phyloP scores from a whole-genome alignment of 2,797 vertebrate species.

The Sebastes flavidus region DNA sequence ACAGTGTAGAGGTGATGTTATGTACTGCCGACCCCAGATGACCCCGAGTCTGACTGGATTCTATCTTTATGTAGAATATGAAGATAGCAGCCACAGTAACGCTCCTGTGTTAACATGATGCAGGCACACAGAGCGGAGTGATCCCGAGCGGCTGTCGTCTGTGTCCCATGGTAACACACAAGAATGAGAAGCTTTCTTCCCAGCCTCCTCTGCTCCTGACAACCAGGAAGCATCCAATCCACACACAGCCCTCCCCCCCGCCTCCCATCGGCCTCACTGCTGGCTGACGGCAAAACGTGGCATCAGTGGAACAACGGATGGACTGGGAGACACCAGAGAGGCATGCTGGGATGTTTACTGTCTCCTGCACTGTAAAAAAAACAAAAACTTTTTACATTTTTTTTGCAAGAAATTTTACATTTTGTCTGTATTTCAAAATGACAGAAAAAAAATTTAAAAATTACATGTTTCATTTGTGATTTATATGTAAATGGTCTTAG shows the following conservation, averaged over 20 bases:
- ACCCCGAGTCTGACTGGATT: not conserved
- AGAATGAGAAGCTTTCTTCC: slow-evolving; percentile 65
- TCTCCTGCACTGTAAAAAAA: not conserved
- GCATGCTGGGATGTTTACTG: not conserved
- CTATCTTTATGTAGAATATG: not conserved
- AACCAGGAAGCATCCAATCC: slow-evolving; percentile 69
- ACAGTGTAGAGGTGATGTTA: not conserved
- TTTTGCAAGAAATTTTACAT: too few relatives aligned
- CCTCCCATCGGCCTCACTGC: slow-evolving; percentile 1
- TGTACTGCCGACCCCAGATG: not conserved
- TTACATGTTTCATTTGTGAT: too few relatives aligned
- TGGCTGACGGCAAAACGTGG: slow-evolving; percentile 42
- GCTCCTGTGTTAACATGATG: not conserved
- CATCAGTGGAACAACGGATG: not conserved
- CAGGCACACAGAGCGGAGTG: slow-evolving; percentile 8
- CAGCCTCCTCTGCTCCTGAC: slow-evolving; percentile 59
- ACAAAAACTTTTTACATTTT: too few relatives aligned
- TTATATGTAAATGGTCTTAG: too few relatives aligned
- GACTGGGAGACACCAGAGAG: not conserved
- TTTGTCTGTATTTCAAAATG: too few relatives aligned
- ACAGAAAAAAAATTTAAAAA: too few relatives aligned
- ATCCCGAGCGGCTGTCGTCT: slow-evolving; percentile 5
- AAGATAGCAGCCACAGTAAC: not conserved
- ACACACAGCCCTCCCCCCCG: not conserved
- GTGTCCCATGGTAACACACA: slow-evolving; percentile 47